Percentiles rank a stretch among this genome's conserved stretches.
These are phyloP conservation scores for Cephus runcator DNA, from an alignment of 2,888 invertebrate species.

Conservation along the genomic window DNA sequence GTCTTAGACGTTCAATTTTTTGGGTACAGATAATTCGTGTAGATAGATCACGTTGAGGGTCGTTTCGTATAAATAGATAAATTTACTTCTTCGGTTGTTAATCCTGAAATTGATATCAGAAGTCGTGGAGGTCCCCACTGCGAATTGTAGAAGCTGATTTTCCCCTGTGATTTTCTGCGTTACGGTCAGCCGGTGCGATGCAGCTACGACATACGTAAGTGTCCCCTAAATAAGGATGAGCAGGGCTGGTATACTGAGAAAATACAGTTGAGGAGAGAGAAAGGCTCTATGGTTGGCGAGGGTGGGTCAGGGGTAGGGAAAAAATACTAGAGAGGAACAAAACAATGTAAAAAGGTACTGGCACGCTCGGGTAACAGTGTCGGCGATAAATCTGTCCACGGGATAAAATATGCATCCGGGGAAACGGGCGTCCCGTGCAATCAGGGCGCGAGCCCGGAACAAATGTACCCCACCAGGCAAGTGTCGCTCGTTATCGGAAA, in stretches of 20 bases:
- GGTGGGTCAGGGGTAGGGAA: background rate
- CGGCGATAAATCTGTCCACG: constrained; percentile 58
- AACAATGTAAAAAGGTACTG: constrained; percentile 25
- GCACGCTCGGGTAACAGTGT: constrained; percentile 46
- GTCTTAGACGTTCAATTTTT: background rate
- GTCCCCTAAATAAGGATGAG: background rate
- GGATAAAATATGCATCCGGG: constrained; percentile 57
- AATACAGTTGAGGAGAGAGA: background rate
- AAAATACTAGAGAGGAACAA: background rate
- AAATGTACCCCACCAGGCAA: constrained; percentile 49
- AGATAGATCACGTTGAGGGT: no score
- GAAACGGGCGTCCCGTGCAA: constrained; percentile 43
- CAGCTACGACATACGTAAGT: background rate
- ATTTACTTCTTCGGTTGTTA: no score
- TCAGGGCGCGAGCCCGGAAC: constrained; percentile 56
- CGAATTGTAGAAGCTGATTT: no score
- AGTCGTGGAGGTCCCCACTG: no score
- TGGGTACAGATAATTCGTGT: background rate
- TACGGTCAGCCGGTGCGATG: background rate
- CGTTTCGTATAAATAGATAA: no score
- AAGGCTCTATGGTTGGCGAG: background rate
- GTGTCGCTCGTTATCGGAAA: constrained; percentile 58
- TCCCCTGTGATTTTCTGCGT: background rate
- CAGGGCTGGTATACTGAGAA: background rate
- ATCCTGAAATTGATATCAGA: no score